These are phyloP conservation scores for Crenuchus spilurus DNA, from an alignment of 2,797 vertebrate genomes.

Conservation along the genomic window DNA sequence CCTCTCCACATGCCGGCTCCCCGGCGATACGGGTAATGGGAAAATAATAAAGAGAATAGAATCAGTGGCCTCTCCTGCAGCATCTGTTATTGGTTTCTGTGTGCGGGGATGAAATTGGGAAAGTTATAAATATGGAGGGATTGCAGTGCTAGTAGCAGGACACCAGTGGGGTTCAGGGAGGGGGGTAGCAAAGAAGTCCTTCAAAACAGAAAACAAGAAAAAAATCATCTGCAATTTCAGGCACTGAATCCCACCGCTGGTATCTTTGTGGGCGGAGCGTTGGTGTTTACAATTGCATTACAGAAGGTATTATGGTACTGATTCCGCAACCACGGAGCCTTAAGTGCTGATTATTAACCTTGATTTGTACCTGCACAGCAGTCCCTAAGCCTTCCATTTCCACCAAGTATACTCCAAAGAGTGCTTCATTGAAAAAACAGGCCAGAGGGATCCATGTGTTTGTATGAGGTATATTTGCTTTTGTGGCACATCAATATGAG, in stretches of 20 bases:
- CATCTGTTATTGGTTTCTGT: slow-evolving; percentile 52
- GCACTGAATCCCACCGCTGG: not conserved
- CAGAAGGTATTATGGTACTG: not conserved
- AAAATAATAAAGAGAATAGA: slow-evolving; percentile 63
- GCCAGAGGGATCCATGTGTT: slow-evolving; percentile 9
- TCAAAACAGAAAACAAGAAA: slow-evolving; percentile 27
- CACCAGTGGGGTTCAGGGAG: slow-evolving; percentile 1
- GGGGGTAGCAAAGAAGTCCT: slow-evolving; percentile 5
- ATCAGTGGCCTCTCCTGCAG: slow-evolving; percentile 48
- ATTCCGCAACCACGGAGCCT: slow-evolving; percentile 14
- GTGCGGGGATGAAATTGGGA: slow-evolving; percentile 37
- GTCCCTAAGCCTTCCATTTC: slow-evolving; percentile 2
- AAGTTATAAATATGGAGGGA: slow-evolving; percentile 50
- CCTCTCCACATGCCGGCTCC: slow-evolving; percentile 44
- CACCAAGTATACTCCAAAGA: not conserved
- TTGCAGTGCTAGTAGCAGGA: slow-evolving; percentile 1
- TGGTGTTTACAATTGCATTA: slow-evolving; percentile 4
- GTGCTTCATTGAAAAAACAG: slow-evolving; percentile 12
- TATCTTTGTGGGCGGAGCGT: not conserved
- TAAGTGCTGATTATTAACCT: slow-evolving; percentile 18
- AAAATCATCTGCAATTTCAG: slow-evolving; percentile 14
- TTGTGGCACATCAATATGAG: not conserved
- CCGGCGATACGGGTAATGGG: slow-evolving; percentile 63
- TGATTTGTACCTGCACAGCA: not conserved
- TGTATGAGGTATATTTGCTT: slow-evolving; percentile 1